Evolutionary conservation across 1,140 invertebrate genomes (phyloP).

Genomic region (Orchestia grillus): DNA sequence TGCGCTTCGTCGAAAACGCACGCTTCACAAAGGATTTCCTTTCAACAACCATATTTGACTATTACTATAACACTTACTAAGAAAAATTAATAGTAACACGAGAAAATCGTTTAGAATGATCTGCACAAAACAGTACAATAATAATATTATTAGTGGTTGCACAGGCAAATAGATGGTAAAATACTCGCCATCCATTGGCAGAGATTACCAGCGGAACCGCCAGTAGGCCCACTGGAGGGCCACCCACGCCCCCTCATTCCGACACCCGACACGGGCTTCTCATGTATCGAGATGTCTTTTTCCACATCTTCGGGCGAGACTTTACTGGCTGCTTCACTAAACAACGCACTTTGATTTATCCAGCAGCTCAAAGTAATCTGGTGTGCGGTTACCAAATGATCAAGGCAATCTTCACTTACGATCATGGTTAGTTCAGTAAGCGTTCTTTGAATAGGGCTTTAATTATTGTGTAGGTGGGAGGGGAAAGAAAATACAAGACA

Average conservation of each 20-base stretch:
- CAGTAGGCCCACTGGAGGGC: not conserved
- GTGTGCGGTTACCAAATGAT: not conserved
- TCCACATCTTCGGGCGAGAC: not conserved
- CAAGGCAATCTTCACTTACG: not conserved
- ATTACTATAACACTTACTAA: not conserved
- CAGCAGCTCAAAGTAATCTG: not conserved
- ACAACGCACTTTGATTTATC: not conserved
- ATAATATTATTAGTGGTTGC: not conserved
- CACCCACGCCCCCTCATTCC: not conserved
- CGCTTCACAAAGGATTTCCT: not conserved
- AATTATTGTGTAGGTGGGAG: not conserved
- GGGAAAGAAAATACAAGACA: not conserved
- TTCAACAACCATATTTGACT: not conserved
- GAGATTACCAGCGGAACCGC: not conserved
- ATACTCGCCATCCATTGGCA: too few relatives aligned
- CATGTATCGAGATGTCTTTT: not conserved
- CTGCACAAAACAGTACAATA: not conserved
- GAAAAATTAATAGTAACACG: not conserved
- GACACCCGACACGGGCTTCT: not conserved
- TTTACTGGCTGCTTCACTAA: not conserved
- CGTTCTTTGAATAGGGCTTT: not conserved
- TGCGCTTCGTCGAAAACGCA: conserved; percentile 24
- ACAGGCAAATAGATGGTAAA: too few relatives aligned
- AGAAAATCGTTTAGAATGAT: not conserved
- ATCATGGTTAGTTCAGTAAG: not conserved